These are phyloP conservation scores for Ectobius pallidus DNA, from an alignment of 2,888 invertebrate species.

Conservation along the genomic window DNA sequence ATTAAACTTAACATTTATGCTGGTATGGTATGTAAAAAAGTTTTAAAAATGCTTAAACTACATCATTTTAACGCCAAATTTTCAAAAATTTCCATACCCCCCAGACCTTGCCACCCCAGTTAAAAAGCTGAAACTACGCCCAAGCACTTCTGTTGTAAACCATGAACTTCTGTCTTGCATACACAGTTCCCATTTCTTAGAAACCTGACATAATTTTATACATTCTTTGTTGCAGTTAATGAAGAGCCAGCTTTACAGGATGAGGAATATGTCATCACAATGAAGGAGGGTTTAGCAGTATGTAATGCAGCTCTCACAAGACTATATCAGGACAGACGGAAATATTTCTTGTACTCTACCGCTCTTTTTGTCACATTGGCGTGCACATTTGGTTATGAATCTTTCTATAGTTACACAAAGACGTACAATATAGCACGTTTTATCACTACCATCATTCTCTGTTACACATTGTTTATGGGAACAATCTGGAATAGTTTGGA, in stretches of 20 bases:
- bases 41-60: too few species aligned
- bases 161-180: too few species aligned
- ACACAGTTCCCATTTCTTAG: too few species aligned
- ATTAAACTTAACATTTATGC: too few species aligned
- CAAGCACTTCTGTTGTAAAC: too few species aligned
- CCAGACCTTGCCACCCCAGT: too few species aligned
- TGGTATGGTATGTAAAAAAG: too few species aligned
- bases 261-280: neutral
- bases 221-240: too few species aligned
- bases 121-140: too few species aligned
- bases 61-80: too few species aligned
- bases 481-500: slow-evolving; percentile 84
- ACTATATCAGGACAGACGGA: slow-evolving; percentile 59
- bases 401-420: slow-evolving; percentile 45
- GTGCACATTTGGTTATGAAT: slow-evolving; percentile 60
- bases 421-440: slow-evolving; percentile 22
- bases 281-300: slow-evolving; percentile 62
- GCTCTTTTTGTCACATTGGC: slow-evolving; percentile 61
- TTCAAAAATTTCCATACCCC: too few species aligned
- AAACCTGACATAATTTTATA: too few species aligned
- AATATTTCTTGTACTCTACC: slow-evolving; percentile 61
- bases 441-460: slow-evolving; percentile 64
- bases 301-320: slow-evolving; percentile 63
- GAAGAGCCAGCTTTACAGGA: neutral
- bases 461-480: slow-evolving; percentile 78